Evolutionary conservation across 2,797 vertebrate species (phyloP).

Genomic region (Picus viridis): DNA sequence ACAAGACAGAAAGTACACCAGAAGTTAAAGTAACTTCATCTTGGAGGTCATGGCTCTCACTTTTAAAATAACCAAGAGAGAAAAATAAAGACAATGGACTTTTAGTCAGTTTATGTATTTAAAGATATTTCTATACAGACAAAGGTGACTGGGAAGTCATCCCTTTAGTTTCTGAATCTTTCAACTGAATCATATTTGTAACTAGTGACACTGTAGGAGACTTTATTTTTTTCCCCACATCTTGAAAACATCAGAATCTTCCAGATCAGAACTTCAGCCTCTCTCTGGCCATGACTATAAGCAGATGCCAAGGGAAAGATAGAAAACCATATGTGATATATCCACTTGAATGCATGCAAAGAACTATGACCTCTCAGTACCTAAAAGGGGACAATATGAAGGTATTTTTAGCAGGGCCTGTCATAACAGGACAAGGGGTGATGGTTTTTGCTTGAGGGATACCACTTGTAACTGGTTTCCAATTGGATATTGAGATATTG

Average conservation of each 20-base stretch:
- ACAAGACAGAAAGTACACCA: not conserved
- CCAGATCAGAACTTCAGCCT: not conserved
- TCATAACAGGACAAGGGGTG: not conserved
- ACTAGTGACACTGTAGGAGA: not conserved
- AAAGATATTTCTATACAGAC: not conserved
- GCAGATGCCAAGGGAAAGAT: not conserved
- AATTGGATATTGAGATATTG: too few species aligned
- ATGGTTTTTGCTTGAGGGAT: not conserved
- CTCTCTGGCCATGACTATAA: not conserved
- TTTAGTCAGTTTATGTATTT: not conserved
- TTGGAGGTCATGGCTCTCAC: not conserved
- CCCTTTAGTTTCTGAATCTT: not conserved
- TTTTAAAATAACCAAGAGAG: not conserved
- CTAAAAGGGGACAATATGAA: not conserved
- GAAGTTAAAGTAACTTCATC: not conserved
- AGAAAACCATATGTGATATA: not conserved
- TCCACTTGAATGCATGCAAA: not conserved
- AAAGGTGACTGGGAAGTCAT: not conserved
- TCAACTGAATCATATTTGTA: not conserved
- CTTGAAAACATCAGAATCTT: not conserved
- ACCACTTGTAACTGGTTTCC: too few species aligned
- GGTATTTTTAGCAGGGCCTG: not conserved
- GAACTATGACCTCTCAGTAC: not conserved
- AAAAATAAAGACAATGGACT: not conserved
- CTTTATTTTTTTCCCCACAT: not conserved